Evolutionary conservation across 2,888 invertebrate species (phyloP), one percentile per base, ranked within the genome.

Genomic region (Entomobrya multifasciata): DNA sequence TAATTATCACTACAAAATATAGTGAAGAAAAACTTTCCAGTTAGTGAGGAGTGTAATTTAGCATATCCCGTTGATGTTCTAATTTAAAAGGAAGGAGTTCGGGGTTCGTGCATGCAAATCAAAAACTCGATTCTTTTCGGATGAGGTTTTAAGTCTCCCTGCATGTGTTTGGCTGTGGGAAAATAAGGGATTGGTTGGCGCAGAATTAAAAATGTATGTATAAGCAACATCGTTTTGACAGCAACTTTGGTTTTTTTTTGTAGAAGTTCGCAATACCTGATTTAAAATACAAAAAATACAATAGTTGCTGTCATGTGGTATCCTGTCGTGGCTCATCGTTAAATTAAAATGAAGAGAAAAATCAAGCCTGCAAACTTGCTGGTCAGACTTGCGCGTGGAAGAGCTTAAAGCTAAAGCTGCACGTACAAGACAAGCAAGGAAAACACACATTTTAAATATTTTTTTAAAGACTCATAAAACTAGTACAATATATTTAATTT

Each of bases 31-130:
- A 72, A 72, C 36, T 76, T 70, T 77, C 44, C 76, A 84, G 77
- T 44, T 55, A 52, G 76, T 60, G 65, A 67, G 78, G 55, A 49
- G 49, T 74, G 80, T 86, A 86, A 86, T 86, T 79, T 80, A 80
- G 79, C 79, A 86, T 86, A 86, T 86, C 86, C 86, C 86, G 86
- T 79, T 86, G 86, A 72, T 62, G 52, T 55, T 72, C 52, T 47
- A 86, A 85, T 85, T 79, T 78, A 20, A 57, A 78, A 36, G 36
- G 36, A 8, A 36, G 8, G 36, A 8, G 36, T 36, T 36, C 8
- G 72, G 79, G 80, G 57, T 72, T 62, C 80, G 80, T 86, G 86
- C 86, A 80, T 86, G 86, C 86, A 80, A 86, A 86, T 86, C 62
- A 74, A 55, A 65, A 70, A 5, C 11, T 11, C 22, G n/a, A 20